Base-by-base conservation (phyloP, 1,140 invertebrate genomes). In the Brachionus rubens region DNA sequence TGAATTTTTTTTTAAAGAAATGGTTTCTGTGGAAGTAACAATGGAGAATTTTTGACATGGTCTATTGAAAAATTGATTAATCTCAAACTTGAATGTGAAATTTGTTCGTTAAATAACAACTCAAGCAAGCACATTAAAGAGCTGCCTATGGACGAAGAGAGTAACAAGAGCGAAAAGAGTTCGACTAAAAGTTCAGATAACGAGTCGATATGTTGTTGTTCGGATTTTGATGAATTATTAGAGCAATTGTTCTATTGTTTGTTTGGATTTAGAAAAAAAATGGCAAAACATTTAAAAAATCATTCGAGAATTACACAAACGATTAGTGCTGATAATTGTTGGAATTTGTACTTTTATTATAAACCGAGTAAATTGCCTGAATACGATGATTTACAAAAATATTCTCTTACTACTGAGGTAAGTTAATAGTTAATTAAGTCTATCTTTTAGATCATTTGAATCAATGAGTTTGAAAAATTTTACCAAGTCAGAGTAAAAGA, bases 211-310 rank as follows among this genome's bases (percentile, higher is more conserved):
- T 36, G 33, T 40, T 3, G 24, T 14, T 72, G 68, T 36, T 30
- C 26, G n/a, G 68, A 72, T 19, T 72, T 7, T 24, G 50, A 54
- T 54, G 46, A 54, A 16, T 3, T 72, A 4, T 54, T 72, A 19
- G 68, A 72, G 28, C 68, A 72, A 72, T 33, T 50, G 5, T 72
- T 72, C 21, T 72, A 50, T 54, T 72, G 68, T 40, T 41, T 72
- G 19, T 72, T 72, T 72, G 68, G 68, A 2, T 72, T 40, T 40
- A 50, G 16, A 26, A 54, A 72, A 30, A 48, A 54, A 48, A 36
- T 28, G 19, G 16, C 68, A 16, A 48, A n/a, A 21, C 46, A 72
- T 24, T 48, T 72, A 14, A 54, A 72, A 33, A 72, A 72, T 54
- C 68, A 72, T 30, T 72, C 68, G 4, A 40, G 46, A 54, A 54